Evolutionary conservation across 2,113 vertebrate species (phyloP).

Genomic region (Acanthochromis polyacanthus): DNA sequence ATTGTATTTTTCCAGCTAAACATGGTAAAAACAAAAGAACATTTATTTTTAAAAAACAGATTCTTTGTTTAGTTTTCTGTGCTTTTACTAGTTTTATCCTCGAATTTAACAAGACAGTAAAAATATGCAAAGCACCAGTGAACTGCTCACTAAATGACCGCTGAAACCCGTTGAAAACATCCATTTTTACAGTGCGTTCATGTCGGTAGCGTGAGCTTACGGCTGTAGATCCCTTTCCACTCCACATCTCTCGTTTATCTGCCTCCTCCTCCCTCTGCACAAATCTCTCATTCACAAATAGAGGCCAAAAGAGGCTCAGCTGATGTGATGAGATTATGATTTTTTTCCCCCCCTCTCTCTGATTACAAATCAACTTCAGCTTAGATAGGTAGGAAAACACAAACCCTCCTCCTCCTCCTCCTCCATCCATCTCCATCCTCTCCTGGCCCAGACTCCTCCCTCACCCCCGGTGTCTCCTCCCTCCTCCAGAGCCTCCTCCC

Average conservation of each 20-base stretch:
- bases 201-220: slow-evolving; percentile 20
- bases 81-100: too few species aligned
- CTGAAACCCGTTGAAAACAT: too few species aligned
- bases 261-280: slow-evolving; percentile 29
- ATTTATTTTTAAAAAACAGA: too few species aligned
- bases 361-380: slow-evolving; percentile 82
- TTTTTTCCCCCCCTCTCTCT: slow-evolving; percentile 63
- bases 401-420: neutral
- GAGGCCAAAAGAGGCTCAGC: slow-evolving; percentile 84
- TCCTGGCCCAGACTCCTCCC: slow-evolving; percentile 45
- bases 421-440: slow-evolving; percentile 20
- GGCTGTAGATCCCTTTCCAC: slow-evolving; percentile 14
- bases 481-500: slow-evolving; percentile 39
- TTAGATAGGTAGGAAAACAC: slow-evolving; percentile 64
- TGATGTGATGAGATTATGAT: slow-evolving; percentile 80
- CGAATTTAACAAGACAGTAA: too few species aligned
- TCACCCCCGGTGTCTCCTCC: slow-evolving; percentile 37
- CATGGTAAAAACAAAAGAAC: too few species aligned
- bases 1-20: too few species aligned
- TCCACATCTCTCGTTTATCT: slow-evolving; percentile 41
- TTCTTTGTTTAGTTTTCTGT: too few species aligned
- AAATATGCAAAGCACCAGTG: too few species aligned
- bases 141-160: too few species aligned
- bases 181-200: neutral
- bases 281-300: slow-evolving; percentile 86